phyloP scores from a whole-genome alignment of 2,888 invertebrate genomes.

The Tiliacea citrago region DNA sequence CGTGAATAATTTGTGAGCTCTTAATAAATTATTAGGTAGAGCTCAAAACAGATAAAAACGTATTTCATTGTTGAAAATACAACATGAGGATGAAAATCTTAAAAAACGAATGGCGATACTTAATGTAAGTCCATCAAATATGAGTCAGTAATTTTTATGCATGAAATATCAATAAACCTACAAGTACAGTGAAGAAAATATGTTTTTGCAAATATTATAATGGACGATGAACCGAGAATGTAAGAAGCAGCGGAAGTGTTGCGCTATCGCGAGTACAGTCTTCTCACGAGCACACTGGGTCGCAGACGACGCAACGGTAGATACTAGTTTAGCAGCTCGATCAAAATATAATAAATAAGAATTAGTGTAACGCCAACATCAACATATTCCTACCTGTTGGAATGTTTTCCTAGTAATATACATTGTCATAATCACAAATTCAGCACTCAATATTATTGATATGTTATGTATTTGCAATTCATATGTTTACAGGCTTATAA shows the following conservation, averaged over 20 bases:
- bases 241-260: conserved; percentile 41
- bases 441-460: conserved; percentile 60
- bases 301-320: conserved; percentile 83
- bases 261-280: conserved; percentile 73
- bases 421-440: conserved; percentile 53
- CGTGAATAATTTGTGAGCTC: conserved; percentile 57
- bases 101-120: not conserved
- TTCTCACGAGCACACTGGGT: conserved; percentile 80
- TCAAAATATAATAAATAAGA: conserved; percentile 74
- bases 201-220: not conserved
- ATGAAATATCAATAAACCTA: not conserved
- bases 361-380: conserved; percentile 68
- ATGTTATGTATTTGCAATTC: conserved; percentile 64
- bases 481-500: conserved; percentile 61
- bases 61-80: not conserved
- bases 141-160: not conserved
- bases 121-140: not conserved
- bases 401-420: conserved; percentile 52
- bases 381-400: conserved; percentile 55
- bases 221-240: conserved; percentile 4
- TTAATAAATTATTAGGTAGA: conserved; percentile 69
- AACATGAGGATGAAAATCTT: not conserved
- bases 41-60: conserved; percentile 48
- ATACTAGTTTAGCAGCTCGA: conserved; percentile 72
- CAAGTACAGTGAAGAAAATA: not conserved